Base-by-base conservation (phyloP, 2,113 vertebrate genomes). In the Stercorarius parasiticus region DNA sequence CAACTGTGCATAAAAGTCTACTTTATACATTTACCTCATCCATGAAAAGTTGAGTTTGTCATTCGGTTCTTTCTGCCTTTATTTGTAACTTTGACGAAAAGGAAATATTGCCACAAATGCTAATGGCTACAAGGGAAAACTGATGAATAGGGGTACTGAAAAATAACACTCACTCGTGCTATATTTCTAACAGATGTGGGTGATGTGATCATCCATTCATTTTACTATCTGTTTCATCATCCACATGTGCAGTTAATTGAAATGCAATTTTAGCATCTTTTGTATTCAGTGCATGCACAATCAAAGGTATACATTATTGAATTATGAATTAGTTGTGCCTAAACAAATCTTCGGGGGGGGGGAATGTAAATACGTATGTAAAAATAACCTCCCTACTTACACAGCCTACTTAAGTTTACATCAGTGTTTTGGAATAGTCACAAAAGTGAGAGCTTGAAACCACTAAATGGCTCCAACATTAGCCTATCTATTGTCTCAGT, bases 181-280 rank as follows among this genome's bases (percentile, higher is more conserved):
- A 4, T 58, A 32, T 84, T 69, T 77, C 84, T 87, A 95, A 88
- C 52, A 85, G 88, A 88, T 55, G 88, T 49, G 70, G 92, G 19
- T 81, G 58, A 83, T 30, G 66, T 56, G 76, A 66, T 79, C 77
- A 71, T 56, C 66, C 38, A 72, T 93, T 95, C 82, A 52, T 90
- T 96, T 96, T 77, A 88, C 85, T 91, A 30, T 53, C 73, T 53
- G 59, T 86, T 95, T 96, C 84, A 92, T 79, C 95, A 93, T 56
- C 92, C 62, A 53, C 49, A 42, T 10, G 50, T 72, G 78, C 81
- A 86, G 78, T 90, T 91, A 92, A 95, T 61, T 89, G 92, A 95
- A 97, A 95, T 21, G 59, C 62, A 94, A 86, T 88, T 89, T 88
- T 84, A 85, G 59, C 15, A 76, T 74, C 81, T 81, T 95, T 69